Evolutionary conservation across 53 echinoderm and acorn worm species (phyloP).

Genomic region (Hippasteria phrygiana): DNA sequence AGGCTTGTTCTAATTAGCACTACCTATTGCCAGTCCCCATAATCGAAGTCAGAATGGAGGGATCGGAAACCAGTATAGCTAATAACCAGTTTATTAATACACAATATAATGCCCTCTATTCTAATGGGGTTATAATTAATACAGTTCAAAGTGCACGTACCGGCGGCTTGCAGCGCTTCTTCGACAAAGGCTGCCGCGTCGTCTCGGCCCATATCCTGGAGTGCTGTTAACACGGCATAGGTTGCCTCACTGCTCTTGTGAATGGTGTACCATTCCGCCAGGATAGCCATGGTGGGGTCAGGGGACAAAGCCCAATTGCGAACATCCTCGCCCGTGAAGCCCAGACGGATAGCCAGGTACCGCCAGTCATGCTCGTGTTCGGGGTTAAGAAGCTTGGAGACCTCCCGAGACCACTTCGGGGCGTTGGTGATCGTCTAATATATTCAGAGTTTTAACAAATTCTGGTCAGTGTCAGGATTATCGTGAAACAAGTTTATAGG

Average conservation of each 20-base stretch:
- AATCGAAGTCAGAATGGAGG: no score
- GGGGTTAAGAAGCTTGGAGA: slow-evolving; percentile 89
- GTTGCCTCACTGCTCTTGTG: slow-evolving; percentile 98
- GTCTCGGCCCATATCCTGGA: slow-evolving; percentile 93
- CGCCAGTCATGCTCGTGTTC: slow-evolving; percentile 95
- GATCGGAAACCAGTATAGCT: no score
- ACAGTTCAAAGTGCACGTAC: slow-evolving; percentile 28
- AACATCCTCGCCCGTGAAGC: slow-evolving; percentile 89
- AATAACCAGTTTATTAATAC: no score
- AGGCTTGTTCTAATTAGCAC: no score
- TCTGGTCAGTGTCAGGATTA: no score
- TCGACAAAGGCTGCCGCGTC: slow-evolving; percentile 85
- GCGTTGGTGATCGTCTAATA: slow-evolving; percentile 91
- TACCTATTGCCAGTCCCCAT: no score
- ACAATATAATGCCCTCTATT: not conserved
- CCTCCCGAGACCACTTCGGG: slow-evolving; percentile 94
- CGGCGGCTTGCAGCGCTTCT: slow-evolving; percentile 83
- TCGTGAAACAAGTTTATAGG: not conserved
- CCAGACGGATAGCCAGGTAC: slow-evolving; percentile 92
- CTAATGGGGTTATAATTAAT: no score
- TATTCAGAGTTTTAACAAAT: not conserved
- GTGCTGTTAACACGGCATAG: slow-evolving; percentile 86
- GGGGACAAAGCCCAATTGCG: slow-evolving; percentile 96
- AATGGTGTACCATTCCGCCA: slow-evolving; percentile 95
- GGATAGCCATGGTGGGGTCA: slow-evolving; percentile 93